Percentiles rank a stretch among this genome's conserved stretches.
phyloP scores from a whole-genome alignment of 2,888 invertebrate genomes.

The Drosophila acutilabella region DNA sequence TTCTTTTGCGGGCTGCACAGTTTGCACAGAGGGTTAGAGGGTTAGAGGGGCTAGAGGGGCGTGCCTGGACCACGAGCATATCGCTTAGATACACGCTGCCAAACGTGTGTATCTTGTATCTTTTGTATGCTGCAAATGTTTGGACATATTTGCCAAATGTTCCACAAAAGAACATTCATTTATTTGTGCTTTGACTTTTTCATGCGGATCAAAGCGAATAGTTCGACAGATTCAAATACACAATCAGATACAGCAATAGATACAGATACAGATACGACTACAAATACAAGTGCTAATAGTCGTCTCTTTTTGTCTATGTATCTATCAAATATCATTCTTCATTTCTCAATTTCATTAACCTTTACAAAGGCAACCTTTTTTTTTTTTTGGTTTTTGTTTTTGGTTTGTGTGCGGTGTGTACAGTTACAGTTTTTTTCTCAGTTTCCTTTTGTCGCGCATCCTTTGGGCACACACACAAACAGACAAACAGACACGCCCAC shows the following conservation, averaged over 20 bases:
- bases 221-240: conserved; percentile 24
- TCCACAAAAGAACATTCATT: conserved; percentile 50
- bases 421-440: conserved; percentile 56
- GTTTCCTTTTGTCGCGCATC: conserved; percentile 60
- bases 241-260: conserved; percentile 5
- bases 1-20: conserved; percentile 42
- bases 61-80: conserved; percentile 57
- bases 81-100: conserved; percentile 58
- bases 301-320: conserved; percentile 14
- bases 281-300: conserved; percentile 45
- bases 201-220: conserved; percentile 33
- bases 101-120: conserved; percentile 80
- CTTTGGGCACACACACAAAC: conserved; percentile 41
- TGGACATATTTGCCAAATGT: conserved; percentile 56
- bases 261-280: conserved; percentile 3
- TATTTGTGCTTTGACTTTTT: conserved; percentile 32
- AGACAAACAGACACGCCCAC: conserved; percentile 11
- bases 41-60: conserved; percentile 12
- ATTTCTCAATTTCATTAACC: conserved; percentile 60
- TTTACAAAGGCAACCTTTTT: conserved; percentile 48
- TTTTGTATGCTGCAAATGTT: conserved; percentile 41
- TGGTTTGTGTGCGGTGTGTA: conserved; percentile 46
- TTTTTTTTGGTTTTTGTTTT: conserved; percentile 5
- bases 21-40: not conserved
- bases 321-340: conserved; percentile 18